These are phyloP conservation scores for Regulus satrapa DNA, from an alignment of 2,113 vertebrate genomes.

Conservation along the genomic window DNA sequence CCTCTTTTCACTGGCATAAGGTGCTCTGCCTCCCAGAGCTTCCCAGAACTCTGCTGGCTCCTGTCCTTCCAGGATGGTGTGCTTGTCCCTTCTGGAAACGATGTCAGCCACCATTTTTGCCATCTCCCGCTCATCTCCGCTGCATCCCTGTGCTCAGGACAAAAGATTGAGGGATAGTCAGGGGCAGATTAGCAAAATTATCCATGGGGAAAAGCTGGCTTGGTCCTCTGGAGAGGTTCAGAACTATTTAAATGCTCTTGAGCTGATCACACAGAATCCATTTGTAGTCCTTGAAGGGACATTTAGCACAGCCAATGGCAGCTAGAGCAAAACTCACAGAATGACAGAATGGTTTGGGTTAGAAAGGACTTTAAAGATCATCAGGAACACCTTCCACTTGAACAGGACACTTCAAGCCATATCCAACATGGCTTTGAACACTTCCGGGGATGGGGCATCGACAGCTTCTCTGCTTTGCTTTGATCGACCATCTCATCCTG, in stretches of 20 bases:
- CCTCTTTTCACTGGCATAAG: conserved; percentile 86
- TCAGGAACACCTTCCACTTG: not conserved
- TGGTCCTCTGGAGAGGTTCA: not conserved
- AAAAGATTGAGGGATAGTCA: not conserved
- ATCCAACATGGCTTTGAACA: not conserved
- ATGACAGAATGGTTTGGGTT: not conserved
- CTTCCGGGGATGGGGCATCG: not conserved
- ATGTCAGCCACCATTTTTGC: conserved; percentile 80
- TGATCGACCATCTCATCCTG: not conserved
- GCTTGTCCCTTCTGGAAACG: conserved; percentile 81
- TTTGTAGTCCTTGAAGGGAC: not conserved
- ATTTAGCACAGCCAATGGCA: not conserved
- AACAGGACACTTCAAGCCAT: not conserved
- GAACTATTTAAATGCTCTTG: not conserved
- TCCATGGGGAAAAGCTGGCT: not conserved
- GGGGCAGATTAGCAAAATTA: not conserved
- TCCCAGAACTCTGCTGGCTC: conserved; percentile 90
- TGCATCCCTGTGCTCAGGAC: conserved; percentile 79
- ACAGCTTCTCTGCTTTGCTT: not conserved
- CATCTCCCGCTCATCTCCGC: conserved; percentile 87
- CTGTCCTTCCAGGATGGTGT: conserved; percentile 85
- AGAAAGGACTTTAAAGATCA: not conserved
- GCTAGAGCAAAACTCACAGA: not conserved
- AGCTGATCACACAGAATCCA: not conserved
- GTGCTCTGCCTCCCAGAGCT: conserved; percentile 84